phyloP scores from a whole-genome alignment of 2,113 vertebrate genomes.

The Perca flavescens region DNA sequence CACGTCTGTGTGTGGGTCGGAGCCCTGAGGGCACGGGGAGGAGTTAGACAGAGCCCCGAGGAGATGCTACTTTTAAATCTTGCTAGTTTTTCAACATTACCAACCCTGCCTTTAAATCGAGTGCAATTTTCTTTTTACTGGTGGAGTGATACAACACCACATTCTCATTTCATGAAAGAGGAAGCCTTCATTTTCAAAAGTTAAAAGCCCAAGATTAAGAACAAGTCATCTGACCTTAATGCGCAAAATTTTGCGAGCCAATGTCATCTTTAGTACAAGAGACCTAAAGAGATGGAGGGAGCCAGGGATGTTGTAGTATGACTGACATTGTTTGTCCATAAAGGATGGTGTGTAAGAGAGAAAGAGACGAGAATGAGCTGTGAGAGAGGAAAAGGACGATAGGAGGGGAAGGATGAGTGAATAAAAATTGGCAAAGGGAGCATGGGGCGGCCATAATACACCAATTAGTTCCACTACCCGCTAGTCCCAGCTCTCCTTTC shows the following conservation, averaged over 20 bases:
- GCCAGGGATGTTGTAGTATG: not conserved
- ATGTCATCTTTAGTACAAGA: not conserved
- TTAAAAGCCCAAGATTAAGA: not conserved
- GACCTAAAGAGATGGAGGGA: not conserved
- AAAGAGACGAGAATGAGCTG: not conserved
- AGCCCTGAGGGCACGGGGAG: no score
- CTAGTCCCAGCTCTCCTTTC: constrained; percentile 36
- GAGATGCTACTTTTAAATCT: no score
- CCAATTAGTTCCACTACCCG: constrained; percentile 53
- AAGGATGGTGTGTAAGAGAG: not conserved
- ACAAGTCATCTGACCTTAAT: constrained; percentile 25
- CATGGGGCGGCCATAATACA: constrained; percentile 28
- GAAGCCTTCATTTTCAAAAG: not conserved
- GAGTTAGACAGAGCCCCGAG: no score
- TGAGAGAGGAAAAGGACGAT: not conserved
- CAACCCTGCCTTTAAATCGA: not conserved
- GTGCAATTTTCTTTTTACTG: not conserved
- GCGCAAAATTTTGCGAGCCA: constrained; percentile 9
- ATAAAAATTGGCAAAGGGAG: constrained; percentile 33
- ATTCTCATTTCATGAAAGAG: not conserved
- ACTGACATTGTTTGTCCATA: not conserved
- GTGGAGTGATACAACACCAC: not conserved
- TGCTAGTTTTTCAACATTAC: no score
- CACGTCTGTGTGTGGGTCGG: no score
- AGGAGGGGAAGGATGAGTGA: constrained; percentile 30